phyloP scores from a whole-genome alignment of 2,888 invertebrate species.

The Rhamnusium bicolor region DNA sequence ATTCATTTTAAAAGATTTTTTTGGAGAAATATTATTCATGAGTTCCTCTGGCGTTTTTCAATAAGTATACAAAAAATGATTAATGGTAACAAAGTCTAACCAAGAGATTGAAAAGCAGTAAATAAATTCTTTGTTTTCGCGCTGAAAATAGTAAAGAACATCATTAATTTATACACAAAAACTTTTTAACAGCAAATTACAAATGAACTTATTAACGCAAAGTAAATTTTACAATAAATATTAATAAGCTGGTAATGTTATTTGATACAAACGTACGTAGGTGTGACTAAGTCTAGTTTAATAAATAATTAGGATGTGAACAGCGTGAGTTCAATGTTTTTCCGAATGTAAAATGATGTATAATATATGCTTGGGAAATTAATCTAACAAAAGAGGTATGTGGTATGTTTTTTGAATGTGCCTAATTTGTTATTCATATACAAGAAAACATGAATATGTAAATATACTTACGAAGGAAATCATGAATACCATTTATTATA shows the following conservation, averaged over 20 bases:
- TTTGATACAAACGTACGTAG: neutral
- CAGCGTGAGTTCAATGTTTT: neutral
- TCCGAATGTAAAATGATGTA: neutral
- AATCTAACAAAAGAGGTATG: too few species aligned
- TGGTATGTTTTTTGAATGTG: too few species aligned
- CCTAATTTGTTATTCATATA: too few species aligned
- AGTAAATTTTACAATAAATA: constrained; percentile 37
- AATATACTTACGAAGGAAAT: too few species aligned
- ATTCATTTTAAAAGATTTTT: constrained; percentile 31
- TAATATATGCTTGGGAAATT: neutral
- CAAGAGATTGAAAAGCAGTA: constrained; percentile 49
- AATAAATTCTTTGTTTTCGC: constrained; percentile 53
- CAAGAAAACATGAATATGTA: too few species aligned
- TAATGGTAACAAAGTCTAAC: constrained; percentile 48
- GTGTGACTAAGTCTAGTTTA: constrained; percentile 13
- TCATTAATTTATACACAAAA: constrained; percentile 51
- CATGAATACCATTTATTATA: too few species aligned
- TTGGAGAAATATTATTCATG: constrained; percentile 42
- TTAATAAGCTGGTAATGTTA: constrained; percentile 26
- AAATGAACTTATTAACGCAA: constrained; percentile 39
- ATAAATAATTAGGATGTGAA: neutral
- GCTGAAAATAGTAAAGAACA: constrained; percentile 41
- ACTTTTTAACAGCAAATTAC: constrained; percentile 42
- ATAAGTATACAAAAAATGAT: constrained; percentile 52
- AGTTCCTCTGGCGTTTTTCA: constrained; percentile 47